Evolutionary conservation across 1,140 invertebrate genomes (phyloP).

Genomic region (Helicoverpa armigera): DNA sequence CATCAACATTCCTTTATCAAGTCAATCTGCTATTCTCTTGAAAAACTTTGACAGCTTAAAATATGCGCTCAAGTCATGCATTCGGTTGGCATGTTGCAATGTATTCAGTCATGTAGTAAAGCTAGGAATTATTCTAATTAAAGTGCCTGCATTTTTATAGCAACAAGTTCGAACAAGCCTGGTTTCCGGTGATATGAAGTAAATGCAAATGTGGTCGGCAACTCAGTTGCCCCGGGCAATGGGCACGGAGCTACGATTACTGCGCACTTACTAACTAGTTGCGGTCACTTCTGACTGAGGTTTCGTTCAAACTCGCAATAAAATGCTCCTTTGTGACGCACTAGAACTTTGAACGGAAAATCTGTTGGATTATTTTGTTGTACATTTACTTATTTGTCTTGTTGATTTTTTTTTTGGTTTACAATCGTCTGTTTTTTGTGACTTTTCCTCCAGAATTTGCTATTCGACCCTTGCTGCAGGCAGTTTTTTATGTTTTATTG

Average conservation of each 20-base stretch:
- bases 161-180: constrained; percentile 30
- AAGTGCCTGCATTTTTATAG: constrained; percentile 34
- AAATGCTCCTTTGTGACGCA: constrained; percentile 14
- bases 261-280: constrained; percentile 2
- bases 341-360: neutral
- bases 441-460: too few relatives aligned
- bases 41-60: neutral
- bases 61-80: neutral
- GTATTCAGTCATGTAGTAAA: constrained; percentile 29
- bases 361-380: neutral
- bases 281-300: constrained; percentile 10
- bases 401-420: too few relatives aligned
- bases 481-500: neutral
- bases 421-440: too few relatives aligned
- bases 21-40: neutral
- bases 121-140: constrained; percentile 32
- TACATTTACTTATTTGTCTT: neutral
- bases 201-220: constrained; percentile 28
- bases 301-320: constrained; percentile 20
- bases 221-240: constrained; percentile 23
- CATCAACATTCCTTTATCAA: constrained; percentile 1
- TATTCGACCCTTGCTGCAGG: neutral
- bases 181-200: constrained; percentile 36
- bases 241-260: constrained; percentile 23
- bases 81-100: constrained; percentile 26